Evolutionary conservation across 1,140 invertebrate genomes (phyloP).

Genomic region (Chelonus insularis): DNA sequence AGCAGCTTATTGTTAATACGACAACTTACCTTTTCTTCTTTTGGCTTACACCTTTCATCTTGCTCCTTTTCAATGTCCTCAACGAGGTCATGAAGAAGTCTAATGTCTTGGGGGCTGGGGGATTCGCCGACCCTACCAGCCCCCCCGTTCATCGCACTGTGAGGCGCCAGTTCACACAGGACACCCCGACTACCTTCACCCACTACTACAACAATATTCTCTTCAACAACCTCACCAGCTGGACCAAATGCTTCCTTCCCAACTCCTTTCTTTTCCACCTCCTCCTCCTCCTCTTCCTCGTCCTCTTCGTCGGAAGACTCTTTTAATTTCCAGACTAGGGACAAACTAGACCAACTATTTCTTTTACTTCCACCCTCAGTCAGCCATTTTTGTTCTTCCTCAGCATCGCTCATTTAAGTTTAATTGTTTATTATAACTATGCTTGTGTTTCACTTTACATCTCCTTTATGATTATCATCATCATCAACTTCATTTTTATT

Average conservation of each 20-base stretch:
- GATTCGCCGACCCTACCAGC: conserved; percentile 49
- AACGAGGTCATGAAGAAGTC: conserved; percentile 52
- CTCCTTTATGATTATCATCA: not conserved
- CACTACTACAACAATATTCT: conserved; percentile 13
- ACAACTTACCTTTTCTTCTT: conserved; percentile 46
- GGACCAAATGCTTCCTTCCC: not conserved
- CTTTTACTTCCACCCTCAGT: conserved; percentile 32
- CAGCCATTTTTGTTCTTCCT: conserved; percentile 37
- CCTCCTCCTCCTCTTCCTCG: conserved; percentile 12
- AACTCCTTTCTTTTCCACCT: conserved; percentile 1
- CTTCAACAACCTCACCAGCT: not conserved
- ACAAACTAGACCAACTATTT: conserved; percentile 25
- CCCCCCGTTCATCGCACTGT: conserved; percentile 53
- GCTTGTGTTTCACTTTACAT: not conserved
- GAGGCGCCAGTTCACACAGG: conserved; percentile 54
- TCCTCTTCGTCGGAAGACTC: not conserved
- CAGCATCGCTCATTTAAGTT: conserved; percentile 56
- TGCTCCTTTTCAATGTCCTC: conserved; percentile 55
- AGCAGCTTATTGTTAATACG: no score
- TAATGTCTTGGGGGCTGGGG: conserved; percentile 56
- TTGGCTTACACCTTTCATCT: conserved; percentile 44
- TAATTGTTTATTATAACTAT: conserved; percentile 33
- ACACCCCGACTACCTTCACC: conserved; percentile 27
- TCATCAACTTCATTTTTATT: not conserved
- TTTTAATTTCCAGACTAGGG: conserved; percentile 17